Base-by-base conservation (phyloP, 2,797 vertebrate genomes). In the Podarcis lilfordi region DNA sequence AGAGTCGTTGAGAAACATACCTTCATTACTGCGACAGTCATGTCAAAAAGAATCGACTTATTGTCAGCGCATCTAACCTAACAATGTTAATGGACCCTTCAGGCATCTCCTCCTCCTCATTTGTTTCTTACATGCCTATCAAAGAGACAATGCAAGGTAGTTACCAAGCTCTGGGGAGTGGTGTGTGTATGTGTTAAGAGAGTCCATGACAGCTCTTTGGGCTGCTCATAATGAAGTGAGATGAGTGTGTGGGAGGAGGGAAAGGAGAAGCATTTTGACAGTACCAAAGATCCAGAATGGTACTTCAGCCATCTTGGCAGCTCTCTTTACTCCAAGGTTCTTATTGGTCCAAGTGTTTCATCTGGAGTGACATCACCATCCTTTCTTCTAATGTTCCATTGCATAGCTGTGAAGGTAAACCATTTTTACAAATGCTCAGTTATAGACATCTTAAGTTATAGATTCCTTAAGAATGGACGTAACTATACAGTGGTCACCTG, bases 11-110 rank as follows among this genome's bases (percentile, higher is more conserved):
- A 96, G 95, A 96, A 96, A 96, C 92, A 94, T 96, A 95, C 96
- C 95, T 97, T 97, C 96, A 96, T 97, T 97, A 97, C 95, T 84
- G 94, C 82, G 78, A 96, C 96, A 95, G 91, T 93, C 94, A 92
- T 85, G 95, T 97, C 97, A 97, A 96, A 97, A 97, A 97, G 94
- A 91, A 97, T 97, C 50, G 93, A 97, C 95, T 96, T 97, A 94
- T 96, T 97, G 96, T 97, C 97, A 96, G 21, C 85, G 0, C 89
- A 92, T 95, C 95, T 91, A 92, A 94, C 95, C 96, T 95, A 95
- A 95, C 96, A 88, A 94, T 95, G 96, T 96, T 97, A 96, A 97
- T 96, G 95, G 96, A 96, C 93, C 92, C 94, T 93, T 96, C 95
- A 96, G 95, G 94, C 91, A 93, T 94, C 95, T 93, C 94, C 94